Conservation (phyloP, 2,888 invertebrate genomes). For the Philaethria dido region DNA sequence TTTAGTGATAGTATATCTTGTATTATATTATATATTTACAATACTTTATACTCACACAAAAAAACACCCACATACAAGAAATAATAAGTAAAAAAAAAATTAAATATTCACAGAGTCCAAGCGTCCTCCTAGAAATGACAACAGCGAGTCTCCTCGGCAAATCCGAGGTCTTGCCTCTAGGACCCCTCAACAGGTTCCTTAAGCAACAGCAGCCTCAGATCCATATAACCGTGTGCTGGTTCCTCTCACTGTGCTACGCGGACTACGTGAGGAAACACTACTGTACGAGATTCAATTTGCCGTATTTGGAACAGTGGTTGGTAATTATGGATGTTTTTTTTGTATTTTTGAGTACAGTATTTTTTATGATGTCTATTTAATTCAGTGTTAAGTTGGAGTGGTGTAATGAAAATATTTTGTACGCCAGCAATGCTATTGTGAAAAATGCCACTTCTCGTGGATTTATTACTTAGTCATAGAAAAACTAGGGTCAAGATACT, state of each 20-base stretch:
- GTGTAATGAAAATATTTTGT: too few species aligned
- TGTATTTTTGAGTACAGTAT: neutral
- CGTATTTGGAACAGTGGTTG: constrained; percentile 78
- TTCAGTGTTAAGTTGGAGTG: too few species aligned
- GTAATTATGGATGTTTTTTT: constrained; percentile 47
- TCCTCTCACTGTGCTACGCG: constrained; percentile 76
- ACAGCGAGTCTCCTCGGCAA: constrained; percentile 70
- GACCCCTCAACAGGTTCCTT: constrained; percentile 69
- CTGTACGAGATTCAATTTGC: constrained; percentile 73
- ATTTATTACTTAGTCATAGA: too few species aligned
- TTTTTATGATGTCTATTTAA: too few species aligned
- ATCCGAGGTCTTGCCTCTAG: constrained; percentile 62
- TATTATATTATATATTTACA: too few species aligned
- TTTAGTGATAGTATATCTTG: too few species aligned
- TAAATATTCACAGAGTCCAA: constrained; percentile 62
- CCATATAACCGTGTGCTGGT: constrained; percentile 80
- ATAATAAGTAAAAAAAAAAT: neutral
- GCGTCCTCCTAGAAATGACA: constrained; percentile 72
- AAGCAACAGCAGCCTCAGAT: constrained; percentile 76
- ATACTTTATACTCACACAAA: too few species aligned
- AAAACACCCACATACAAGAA: too few species aligned
- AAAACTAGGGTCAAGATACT: too few species aligned
- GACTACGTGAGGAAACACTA: constrained; percentile 76
- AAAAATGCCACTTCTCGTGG: too few species aligned
- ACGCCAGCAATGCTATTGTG: too few species aligned